Base-by-base conservation (phyloP, 2,113 vertebrate genomes). In the Nibea coibor region DNA sequence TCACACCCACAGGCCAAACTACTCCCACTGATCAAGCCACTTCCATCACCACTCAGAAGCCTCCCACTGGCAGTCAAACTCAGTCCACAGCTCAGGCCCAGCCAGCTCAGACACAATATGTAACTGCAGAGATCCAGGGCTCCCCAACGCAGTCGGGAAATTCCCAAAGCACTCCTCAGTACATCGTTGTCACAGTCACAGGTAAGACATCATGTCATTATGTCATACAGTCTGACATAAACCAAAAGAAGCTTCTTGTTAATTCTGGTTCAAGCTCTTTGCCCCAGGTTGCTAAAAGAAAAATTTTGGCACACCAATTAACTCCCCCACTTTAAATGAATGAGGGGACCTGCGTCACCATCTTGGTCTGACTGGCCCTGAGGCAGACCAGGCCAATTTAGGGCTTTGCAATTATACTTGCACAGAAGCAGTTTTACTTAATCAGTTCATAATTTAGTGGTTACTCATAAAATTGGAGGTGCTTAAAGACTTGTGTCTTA, bases 161-260 rank as follows among this genome's bases (percentile, higher is more conserved):
- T 67, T 78, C 91, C 70, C 95, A 95, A 77, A 92, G 84, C 78
- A 94, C 96, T 2, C 96, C 96, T 70, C 97, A 98, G 92, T 98
- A 97, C 90, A 97, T 98, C 4, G 97, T 97, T 86, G 97, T 98
- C 68, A 97, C 97, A 0, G 97, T 98, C 56, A 97, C 97, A 20
- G 97, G 97, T 98, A 90, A 88, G 87, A 28, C 28, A 62, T 66
- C 2, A 17, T n/a, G n/a, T 4, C 2, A 15, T n/a, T 14, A n/a
- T 56, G 54, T 39, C 8, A 39, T 9, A 39, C 35, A 8, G 7
- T 35, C 6, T 35, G 35, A 35, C 35, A 39, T 39, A 39, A 39
- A 39, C 8, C 35, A 35, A 35, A 35, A 35, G 6, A 35, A 7
- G 35, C 35, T 39, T 39, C 35, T 39, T 39, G 35, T 39, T 39